phyloP scores from a whole-genome alignment of 2,113 vertebrate genomes.

The Scytalopus superciliaris region DNA sequence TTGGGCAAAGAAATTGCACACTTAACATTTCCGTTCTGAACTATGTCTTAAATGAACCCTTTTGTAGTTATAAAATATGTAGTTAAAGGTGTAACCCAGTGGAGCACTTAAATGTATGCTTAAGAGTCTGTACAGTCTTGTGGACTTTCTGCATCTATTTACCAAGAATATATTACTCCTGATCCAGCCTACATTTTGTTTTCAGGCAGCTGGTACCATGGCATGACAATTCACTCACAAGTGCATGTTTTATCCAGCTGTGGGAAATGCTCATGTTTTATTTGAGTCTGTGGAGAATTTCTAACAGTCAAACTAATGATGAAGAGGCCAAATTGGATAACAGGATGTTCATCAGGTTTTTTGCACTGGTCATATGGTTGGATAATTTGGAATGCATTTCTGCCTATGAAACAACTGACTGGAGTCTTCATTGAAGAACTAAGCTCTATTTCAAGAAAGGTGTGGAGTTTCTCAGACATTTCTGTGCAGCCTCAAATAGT shows the following conservation, averaged over 20 bases:
- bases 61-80: slow-evolving; percentile 8
- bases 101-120: background rate
- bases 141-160: background rate
- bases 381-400: background rate
- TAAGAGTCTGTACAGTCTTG: background rate
- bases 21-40: slow-evolving; percentile 32
- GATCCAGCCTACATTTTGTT: background rate
- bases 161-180: background rate
- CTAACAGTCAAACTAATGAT: background rate
- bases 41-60: background rate
- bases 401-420: background rate
- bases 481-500: background rate
- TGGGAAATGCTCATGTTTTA: background rate
- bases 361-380: background rate
- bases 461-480: background rate
- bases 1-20: background rate
- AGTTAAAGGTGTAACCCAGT: slow-evolving; percentile 15
- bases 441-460: background rate
- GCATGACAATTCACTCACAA: background rate
- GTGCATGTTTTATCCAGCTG: background rate
- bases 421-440: background rate
- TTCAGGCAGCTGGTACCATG: background rate
- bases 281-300: background rate
- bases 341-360: background rate
- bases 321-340: background rate